These are phyloP conservation scores for Ornithorhynchus anatinus DNA, from an alignment of 2,113 vertebrate genomes.

Conservation along the genomic window DNA sequence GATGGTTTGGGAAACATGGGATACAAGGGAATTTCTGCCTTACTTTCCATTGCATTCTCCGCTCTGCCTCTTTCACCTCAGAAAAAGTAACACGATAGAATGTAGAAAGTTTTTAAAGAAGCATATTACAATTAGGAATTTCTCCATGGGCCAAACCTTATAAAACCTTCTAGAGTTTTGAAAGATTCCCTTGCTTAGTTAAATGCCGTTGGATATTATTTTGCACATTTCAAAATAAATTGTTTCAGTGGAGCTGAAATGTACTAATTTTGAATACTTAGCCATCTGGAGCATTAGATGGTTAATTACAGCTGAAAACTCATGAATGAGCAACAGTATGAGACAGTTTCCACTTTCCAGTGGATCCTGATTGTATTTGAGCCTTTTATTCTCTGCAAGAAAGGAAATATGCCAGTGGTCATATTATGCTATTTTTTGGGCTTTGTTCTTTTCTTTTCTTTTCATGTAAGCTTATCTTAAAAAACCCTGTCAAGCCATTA, in stretches of 20 bases:
- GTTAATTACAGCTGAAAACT: constrained; percentile 70
- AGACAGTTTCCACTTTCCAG: constrained; percentile 55
- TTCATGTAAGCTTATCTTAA: constrained; percentile 22
- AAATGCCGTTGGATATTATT: constrained; percentile 52
- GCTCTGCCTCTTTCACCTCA: not conserved
- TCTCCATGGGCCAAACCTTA: not conserved
- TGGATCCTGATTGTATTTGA: constrained; percentile 49
- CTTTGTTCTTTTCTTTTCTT: constrained; percentile 33
- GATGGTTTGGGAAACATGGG: not conserved
- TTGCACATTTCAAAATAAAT: constrained; percentile 59
- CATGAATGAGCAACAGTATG: constrained; percentile 62
- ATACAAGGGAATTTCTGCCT: not conserved
- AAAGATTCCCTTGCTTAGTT: constrained; percentile 12
- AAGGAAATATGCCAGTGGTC: not conserved
- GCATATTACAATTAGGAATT: not conserved
- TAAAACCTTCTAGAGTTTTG: constrained; percentile 22
- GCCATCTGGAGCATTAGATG: constrained; percentile 70
- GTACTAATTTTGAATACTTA: constrained; percentile 71
- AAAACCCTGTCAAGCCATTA: constrained; percentile 9
- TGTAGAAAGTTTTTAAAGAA: not conserved
- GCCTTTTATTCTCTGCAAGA: constrained; percentile 33
- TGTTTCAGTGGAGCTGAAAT: constrained; percentile 61
- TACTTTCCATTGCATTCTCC: not conserved
- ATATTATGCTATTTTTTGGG: constrained; percentile 12
- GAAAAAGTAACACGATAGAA: not conserved